These are phyloP conservation scores for Phrynosoma platyrhinos DNA, from an alignment of 2,113 vertebrate species.

Conservation along the genomic window DNA sequence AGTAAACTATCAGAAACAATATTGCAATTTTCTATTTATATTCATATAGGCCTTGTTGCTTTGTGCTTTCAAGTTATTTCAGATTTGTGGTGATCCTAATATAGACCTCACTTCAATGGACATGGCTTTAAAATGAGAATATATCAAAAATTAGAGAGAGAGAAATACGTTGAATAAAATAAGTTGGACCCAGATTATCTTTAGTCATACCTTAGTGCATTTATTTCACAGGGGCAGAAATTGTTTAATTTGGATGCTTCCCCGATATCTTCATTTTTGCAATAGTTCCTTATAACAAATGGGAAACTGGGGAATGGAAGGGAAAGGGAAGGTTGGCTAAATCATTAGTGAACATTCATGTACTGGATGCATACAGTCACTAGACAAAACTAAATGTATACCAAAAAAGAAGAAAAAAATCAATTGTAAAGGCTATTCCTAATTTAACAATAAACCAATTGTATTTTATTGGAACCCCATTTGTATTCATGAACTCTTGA, in stretches of 20 bases:
- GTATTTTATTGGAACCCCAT: neutral
- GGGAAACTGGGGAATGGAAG: neutral
- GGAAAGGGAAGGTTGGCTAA: neutral
- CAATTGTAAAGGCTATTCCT: neutral
- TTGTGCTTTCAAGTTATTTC: too few relatives aligned
- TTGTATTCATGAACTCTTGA: neutral
- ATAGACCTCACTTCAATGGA: neutral
- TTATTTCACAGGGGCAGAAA: neutral
- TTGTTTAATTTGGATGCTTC: neutral
- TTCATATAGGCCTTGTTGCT: neutral
- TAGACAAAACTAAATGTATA: neutral
- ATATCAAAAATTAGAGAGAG: neutral
- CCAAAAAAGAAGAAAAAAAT: too few relatives aligned
- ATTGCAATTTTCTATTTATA: neutral
- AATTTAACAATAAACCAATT: neutral
- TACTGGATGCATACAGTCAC: neutral
- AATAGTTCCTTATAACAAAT: neutral
- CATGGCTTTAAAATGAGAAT: neutral
- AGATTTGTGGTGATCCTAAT: too few relatives aligned
- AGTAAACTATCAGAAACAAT: slow-evolving; percentile 9
- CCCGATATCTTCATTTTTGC: neutral
- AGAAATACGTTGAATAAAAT: neutral
- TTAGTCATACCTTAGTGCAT: neutral
- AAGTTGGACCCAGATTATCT: neutral
- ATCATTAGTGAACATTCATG: neutral